A percentile compares a stretch with the other conserved stretches of the same genome.
phyloP scores from a whole-genome alignment of 2,888 invertebrate species.

The Vandiemenella viatica region DNA sequence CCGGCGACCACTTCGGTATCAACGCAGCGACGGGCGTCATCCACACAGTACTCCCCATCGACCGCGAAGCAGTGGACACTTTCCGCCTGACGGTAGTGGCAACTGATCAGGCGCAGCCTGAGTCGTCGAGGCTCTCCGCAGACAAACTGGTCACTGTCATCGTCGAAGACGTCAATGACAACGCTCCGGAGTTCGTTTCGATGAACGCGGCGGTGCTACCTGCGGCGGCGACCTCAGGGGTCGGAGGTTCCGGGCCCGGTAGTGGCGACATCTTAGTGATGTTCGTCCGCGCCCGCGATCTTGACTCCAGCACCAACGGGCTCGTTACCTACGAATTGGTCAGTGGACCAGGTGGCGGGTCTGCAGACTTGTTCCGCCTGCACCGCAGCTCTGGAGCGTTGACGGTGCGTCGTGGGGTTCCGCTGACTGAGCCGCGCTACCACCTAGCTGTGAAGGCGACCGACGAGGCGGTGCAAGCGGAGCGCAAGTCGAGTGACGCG shows the following conservation, averaged over 20 bases:
- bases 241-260: slow-evolving; percentile 28
- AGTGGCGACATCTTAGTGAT: slow-evolving; percentile 42
- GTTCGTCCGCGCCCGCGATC: slow-evolving; percentile 67
- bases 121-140: slow-evolving; percentile 57
- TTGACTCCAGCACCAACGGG: slow-evolving; percentile 84
- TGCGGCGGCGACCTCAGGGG: slow-evolving; percentile 25
- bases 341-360: slow-evolving; percentile 59
- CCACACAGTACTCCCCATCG: slow-evolving; percentile 71
- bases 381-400: slow-evolving; percentile 68
- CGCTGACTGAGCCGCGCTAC: slow-evolving; percentile 39
- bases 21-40: slow-evolving; percentile 76
- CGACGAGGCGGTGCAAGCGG: slow-evolving; percentile 80
- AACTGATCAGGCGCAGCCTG: slow-evolving; percentile 71
- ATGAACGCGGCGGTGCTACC: slow-evolving; percentile 76
- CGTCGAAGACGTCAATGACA: slow-evolving; percentile 87
- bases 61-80: slow-evolving; percentile 77
- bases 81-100: slow-evolving; percentile 81
- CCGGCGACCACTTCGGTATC: slow-evolving; percentile 67
- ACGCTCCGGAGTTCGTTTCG: slow-evolving; percentile 77
- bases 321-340: slow-evolving; percentile 79
- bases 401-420: slow-evolving; percentile 41
- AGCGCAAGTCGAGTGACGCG: slow-evolving; percentile 73
- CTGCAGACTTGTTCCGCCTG: slow-evolving; percentile 56
- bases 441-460: slow-evolving; percentile 75
- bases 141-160: slow-evolving; percentile 86